Evolutionary conservation across 2,113 vertebrate genomes (phyloP), one percentile per base, ranked within the genome.

Genomic region (Mormoops blainvillei): DNA sequence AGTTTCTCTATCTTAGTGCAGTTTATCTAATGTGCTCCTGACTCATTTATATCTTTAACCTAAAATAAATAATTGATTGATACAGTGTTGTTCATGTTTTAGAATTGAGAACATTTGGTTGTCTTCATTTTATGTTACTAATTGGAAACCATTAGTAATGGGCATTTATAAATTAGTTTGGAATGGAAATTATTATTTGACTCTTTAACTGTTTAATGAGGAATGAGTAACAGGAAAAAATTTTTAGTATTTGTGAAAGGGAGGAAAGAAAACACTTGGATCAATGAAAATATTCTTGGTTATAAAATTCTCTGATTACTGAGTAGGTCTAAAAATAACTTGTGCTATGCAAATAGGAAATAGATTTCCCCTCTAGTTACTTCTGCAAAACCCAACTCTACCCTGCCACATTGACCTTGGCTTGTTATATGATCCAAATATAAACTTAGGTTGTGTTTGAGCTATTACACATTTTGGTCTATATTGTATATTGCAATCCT

Each of bases 1-100:
- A 58, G 58, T 94, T 41, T 54, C 61, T 94, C 95, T 96, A 31
- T 95, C 41, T 74, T 65, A 88, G 63, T 94, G 38, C 89, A 63
- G n/a, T 93, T 92, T 83, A 56, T 45, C 38, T 97, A 95, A 95
- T 15, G 4, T 93, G 87, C 67, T 92, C 81, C 85, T 97, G 54
- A 94, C 71, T 98, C 41, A 28, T 92, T 98, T 95, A 33, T 56
- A 95, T 88, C 56, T 90, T 87, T 85, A 97, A 94, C 41, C 58
- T 94, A 97, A 96, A 97, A 97, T 86, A 89, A 85, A 58, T 67
- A 89, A 45, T 43, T 24, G 95, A 96, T 97, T 94, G 96, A 43
- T 91, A 82, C 89, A 96, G 91, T 93, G 97, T 97, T 97, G 63
- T 94, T 95, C 24, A 67, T 58, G 71, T 74, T 83, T 97, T 97